A percentile compares a stretch with the other conserved stretches of the same genome.
Conservation (phyloP, 2,113 vertebrate genomes). For the Cisticola juncidis region DNA sequence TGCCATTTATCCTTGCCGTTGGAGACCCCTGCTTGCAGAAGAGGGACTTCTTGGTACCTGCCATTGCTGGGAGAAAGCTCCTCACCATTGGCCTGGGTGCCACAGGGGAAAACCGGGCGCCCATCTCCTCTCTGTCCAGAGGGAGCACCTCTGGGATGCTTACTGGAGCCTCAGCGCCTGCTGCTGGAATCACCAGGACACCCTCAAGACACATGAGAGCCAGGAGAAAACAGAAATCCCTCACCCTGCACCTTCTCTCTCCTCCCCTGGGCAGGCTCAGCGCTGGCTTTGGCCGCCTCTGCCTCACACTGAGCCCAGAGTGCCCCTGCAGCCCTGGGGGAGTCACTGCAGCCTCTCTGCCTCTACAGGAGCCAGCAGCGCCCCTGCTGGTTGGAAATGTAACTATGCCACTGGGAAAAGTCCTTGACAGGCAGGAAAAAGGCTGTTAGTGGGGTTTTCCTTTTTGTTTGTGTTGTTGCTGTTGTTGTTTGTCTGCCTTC, state of each 20-base stretch:
- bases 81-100: neutral
- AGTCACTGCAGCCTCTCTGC: neutral
- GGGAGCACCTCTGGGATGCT: fast-evolving
- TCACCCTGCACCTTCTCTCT: no score
- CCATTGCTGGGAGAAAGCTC: neutral
- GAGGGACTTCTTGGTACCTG: fast-evolving
- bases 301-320: neutral
- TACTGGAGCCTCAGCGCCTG: no score
- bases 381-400: fast-evolving
- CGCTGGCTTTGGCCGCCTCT: fast-evolving
- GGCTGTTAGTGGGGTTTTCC: neutral
- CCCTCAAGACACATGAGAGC: neutral
- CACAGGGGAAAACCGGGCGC: neutral
- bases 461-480: neutral
- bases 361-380: no score
- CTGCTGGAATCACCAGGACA: neutral
- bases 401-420: neutral
- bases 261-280: neutral
- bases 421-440: neutral
- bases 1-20: neutral
- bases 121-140: no score
- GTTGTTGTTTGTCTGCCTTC: neutral
- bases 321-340: neutral
- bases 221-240: neutral
- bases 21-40: neutral